Evolutionary conservation across 1,140 invertebrate genomes (phyloP).

Genomic region (Maniola jurtina): DNA sequence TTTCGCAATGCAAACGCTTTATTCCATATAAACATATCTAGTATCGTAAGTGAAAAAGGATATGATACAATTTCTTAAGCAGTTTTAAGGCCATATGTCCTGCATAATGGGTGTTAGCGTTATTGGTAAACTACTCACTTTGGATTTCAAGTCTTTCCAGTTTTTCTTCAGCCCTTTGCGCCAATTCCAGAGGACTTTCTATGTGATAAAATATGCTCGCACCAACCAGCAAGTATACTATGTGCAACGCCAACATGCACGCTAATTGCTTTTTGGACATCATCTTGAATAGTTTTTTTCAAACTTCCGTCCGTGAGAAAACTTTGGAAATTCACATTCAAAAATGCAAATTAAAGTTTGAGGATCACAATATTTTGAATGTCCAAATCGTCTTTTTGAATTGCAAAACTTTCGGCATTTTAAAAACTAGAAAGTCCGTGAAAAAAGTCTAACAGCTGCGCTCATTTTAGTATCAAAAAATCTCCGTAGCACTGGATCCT

Average conservation of each 20-base stretch:
- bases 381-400: constrained; percentile 44
- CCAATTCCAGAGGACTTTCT: constrained; percentile 83
- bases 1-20: constrained; percentile 2
- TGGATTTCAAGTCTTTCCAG: constrained; percentile 84
- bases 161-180: constrained; percentile 78
- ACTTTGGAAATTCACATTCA: constrained; percentile 8
- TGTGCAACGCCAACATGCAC: constrained; percentile 85
- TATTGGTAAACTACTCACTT: constrained; percentile 78
- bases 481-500: constrained; percentile 38
- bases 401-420: constrained; percentile 32
- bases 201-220: constrained; percentile 89
- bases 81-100: constrained; percentile 38
- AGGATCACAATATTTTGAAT: constrained; percentile 38
- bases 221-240: constrained; percentile 87
- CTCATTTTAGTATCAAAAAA: constrained; percentile 30
- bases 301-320: constrained; percentile 13
- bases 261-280: constrained; percentile 92
- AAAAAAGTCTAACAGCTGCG: constrained; percentile 29
- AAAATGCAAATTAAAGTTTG: constrained; percentile 14
- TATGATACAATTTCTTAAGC: constrained; percentile 42
- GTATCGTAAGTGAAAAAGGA: constrained; percentile 35
- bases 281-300: constrained; percentile 72
- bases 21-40: constrained; percentile 5
- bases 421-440: constrained; percentile 33
- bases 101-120: constrained; percentile 25